A percentile compares a stretch with the other conserved stretches of the same genome.
Conservation (phyloP, 2,888 invertebrate species). For the Crossocerus cetratus region DNA sequence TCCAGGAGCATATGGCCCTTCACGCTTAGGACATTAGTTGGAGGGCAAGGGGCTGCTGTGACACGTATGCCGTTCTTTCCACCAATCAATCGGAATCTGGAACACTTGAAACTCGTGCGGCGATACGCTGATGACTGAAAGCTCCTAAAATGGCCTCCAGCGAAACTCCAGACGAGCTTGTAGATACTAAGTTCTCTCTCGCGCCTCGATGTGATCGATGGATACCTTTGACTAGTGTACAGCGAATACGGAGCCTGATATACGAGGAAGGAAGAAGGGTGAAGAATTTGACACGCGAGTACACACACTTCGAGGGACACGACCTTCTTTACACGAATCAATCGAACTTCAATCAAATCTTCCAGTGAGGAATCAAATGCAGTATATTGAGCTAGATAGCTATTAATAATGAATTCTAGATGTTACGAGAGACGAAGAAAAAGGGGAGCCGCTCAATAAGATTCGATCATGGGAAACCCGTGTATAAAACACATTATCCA, state of each 20-base stretch:
- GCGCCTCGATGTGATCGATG: slow-evolving; percentile 4
- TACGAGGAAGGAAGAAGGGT: slow-evolving; percentile 4
- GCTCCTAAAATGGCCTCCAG: no score
- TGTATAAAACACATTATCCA: slow-evolving; percentile 64
- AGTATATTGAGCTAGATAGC: slow-evolving; percentile 47
- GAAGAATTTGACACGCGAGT: neutral
- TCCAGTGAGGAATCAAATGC: slow-evolving; percentile 32
- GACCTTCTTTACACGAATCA: slow-evolving; percentile 24
- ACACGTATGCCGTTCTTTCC: no score
- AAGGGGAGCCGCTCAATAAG: slow-evolving; percentile 46
- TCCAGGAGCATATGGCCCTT: no score
- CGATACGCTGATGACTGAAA: no score
- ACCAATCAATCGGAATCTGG: no score
- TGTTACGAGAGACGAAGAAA: slow-evolving; percentile 33
- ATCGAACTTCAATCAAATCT: slow-evolving; percentile 44
- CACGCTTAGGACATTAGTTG: no score
- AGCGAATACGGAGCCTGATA: slow-evolving; percentile 3
- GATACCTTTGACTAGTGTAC: slow-evolving; percentile 5
- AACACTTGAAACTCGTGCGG: no score
- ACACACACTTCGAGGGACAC: neutral
- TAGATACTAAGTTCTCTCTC: no score
- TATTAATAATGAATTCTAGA: slow-evolving; percentile 55
- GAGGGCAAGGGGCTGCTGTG: no score
- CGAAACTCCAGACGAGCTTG: no score
- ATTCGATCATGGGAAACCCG: slow-evolving; percentile 59